Evolutionary conservation across 2,113 vertebrate genomes (phyloP).

Genomic region (Vulpes lagopus): DNA sequence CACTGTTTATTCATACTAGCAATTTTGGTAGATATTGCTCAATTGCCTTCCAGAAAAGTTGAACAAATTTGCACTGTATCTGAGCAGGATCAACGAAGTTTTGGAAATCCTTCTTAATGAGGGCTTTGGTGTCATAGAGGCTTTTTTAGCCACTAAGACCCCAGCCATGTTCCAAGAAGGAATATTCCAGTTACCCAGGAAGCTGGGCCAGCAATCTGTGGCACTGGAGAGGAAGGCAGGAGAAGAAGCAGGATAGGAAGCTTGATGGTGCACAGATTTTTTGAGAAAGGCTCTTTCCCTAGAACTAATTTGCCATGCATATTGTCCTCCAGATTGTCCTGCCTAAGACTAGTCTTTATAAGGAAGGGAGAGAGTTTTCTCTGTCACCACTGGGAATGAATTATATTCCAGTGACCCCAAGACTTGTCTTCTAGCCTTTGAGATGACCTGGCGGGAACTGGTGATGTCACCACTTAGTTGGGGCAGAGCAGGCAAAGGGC

Average conservation of each 20-base stretch:
- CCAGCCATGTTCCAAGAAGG: neutral
- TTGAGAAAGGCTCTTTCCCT: neutral
- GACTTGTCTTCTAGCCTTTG: neutral
- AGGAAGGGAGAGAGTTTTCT: neutral
- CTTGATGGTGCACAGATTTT: neutral
- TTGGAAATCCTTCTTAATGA: neutral
- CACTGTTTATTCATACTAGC: slow-evolving; percentile 41
- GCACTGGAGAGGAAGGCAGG: neutral
- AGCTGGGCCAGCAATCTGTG: neutral
- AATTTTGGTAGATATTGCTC: neutral
- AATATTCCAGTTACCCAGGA: slow-evolving; percentile 36
- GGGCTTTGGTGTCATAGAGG: neutral
- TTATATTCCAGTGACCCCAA: too few species aligned
- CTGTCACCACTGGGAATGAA: neutral
- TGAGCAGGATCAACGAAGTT: neutral
- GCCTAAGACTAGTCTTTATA: neutral
- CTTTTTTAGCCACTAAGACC: neutral
- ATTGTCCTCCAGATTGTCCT: neutral
- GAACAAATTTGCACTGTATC: neutral
- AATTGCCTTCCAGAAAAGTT: slow-evolving; percentile 5
- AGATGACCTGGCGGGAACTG: neutral
- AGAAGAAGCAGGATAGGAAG: neutral
- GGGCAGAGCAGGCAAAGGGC: neutral
- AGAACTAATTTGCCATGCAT: accelerated
- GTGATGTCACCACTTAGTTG: accelerated